A percentile compares a stretch with the other conserved stretches of the same genome.
phyloP scores from a whole-genome alignment of 1,140 invertebrate genomes.

The Manduca sexta region DNA sequence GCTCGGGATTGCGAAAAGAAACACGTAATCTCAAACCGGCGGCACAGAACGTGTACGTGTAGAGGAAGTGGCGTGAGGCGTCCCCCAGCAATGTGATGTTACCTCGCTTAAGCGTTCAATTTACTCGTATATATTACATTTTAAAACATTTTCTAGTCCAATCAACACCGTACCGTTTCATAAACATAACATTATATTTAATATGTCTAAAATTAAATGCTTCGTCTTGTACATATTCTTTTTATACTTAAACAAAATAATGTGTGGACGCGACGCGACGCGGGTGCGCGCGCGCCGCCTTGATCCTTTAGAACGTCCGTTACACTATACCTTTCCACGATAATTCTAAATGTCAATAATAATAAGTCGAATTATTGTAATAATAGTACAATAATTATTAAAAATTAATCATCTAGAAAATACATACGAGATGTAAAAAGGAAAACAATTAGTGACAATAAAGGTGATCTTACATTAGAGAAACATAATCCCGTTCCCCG shows the following conservation, averaged over 20 bases:
- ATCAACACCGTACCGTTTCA: slow-evolving; percentile 31
- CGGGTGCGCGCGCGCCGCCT: neutral
- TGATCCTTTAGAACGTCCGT: slow-evolving; percentile 26
- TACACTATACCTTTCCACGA: slow-evolving; percentile 45
- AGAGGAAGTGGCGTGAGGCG: slow-evolving; percentile 18
- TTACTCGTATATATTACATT: too few relatives aligned
- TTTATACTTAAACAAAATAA: slow-evolving; percentile 37
- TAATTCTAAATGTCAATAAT: slow-evolving; percentile 58
- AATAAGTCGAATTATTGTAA: slow-evolving; percentile 61
- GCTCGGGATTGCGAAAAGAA: slow-evolving; percentile 35
- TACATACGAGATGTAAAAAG: slow-evolving; percentile 59
- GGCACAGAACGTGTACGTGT: slow-evolving; percentile 1
- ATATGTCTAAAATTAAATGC: slow-evolving; percentile 73
- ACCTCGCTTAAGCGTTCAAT: slow-evolving; percentile 26
- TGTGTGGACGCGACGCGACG: too few relatives aligned
- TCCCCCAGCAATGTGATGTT: slow-evolving; percentile 64
- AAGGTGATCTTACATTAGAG: slow-evolving; percentile 58
- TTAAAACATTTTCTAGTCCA: too few relatives aligned
- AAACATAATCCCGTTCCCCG: slow-evolving; percentile 21
- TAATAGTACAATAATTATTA: slow-evolving; percentile 60
- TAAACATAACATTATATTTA: slow-evolving; percentile 67
- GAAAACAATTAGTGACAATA: slow-evolving; percentile 59
- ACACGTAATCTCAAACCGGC: neutral
- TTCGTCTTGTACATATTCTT: slow-evolving; percentile 68
- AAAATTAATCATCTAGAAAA: slow-evolving; percentile 65